Conservation (phyloP, 1,140 invertebrate genomes). For the Drosophila pseudoananassae region DNA sequence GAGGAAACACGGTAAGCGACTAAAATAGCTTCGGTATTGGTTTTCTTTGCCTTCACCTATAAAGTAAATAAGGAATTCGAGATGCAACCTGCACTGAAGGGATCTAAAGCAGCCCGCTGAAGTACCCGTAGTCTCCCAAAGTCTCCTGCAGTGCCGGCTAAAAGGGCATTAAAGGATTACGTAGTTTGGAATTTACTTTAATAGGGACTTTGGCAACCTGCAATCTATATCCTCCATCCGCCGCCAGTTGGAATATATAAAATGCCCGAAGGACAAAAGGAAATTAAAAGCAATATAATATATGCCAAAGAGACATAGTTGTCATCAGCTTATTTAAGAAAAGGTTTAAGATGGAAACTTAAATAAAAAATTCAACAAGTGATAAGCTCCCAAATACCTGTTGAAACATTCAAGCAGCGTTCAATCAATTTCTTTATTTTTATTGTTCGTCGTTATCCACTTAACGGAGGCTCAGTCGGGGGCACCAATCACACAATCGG, state of each 20-base stretch:
- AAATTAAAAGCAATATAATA: slow-evolving; percentile 41
- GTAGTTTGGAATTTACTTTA: slow-evolving; percentile 74
- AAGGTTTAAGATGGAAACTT: too few relatives aligned
- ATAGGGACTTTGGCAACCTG: slow-evolving; percentile 54
- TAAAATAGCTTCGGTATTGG: slow-evolving; percentile 74
- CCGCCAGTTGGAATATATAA: slow-evolving; percentile 43
- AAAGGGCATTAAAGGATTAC: slow-evolving; percentile 79
- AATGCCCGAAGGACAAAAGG: slow-evolving; percentile 11
- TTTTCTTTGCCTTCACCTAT: slow-evolving; percentile 63
- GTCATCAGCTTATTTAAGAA: neutral
- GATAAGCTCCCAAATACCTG: neutral
- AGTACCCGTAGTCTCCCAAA: slow-evolving; percentile 16
- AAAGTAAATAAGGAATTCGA: slow-evolving; percentile 81
- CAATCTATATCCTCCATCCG: slow-evolving; percentile 35
- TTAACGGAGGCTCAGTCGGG: slow-evolving; percentile 17
- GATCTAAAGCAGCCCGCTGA: slow-evolving; percentile 42
- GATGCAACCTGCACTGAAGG: slow-evolving; percentile 54
- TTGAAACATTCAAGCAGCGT: slow-evolving; percentile 15
- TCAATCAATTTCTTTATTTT: slow-evolving; percentile 56
- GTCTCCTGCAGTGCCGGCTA: slow-evolving; percentile 37
- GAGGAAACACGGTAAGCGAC: slow-evolving; percentile 61
- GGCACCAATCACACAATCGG: slow-evolving; percentile 30
- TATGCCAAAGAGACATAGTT: neutral
- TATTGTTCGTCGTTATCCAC: slow-evolving; percentile 42
- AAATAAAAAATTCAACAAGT: too few relatives aligned